Evolutionary conservation across 2,888 invertebrate genomes (phyloP), one percentile per base, ranked within the genome.

Genomic region (Acleris holmiana): DNA sequence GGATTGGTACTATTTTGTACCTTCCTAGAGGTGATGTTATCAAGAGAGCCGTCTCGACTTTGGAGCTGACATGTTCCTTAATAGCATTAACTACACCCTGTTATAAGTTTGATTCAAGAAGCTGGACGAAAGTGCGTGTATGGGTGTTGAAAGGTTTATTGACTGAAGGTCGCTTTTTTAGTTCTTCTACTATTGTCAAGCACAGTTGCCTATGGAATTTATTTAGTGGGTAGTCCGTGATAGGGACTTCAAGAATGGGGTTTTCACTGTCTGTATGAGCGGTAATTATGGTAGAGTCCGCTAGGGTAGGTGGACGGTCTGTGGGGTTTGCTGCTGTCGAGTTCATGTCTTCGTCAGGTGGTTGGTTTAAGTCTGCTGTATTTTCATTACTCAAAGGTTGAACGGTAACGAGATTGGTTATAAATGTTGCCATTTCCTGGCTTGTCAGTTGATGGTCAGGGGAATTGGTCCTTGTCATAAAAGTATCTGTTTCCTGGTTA

Each of bases 21-120:
- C 2, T 21, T 2, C 3, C 21, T 3, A 21, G 3, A 21, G 21
- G 21, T 21, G 21, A 3, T 3, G 21, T 21, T 2, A 21, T 21
- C 3, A 21, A 21, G 2, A 21, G 3, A 21, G 21, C 21, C 3
- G 21, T 21, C 3, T 21, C 3, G 2, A 21, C 21, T 54, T 66
- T 68, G 0, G 66, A 60, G 21, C 54, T 62, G 0, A 68, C 63
- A 17, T 44, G 57, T 47, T 68, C 63, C 18, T 68, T 68, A 2
- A 68, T 41, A 0, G 66, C 62, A 10, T 56, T 66, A 15, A 66
- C 35, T 18, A 68, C 23, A 35, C 62, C 58, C 10, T 13, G 15
- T 35, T 47, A 47, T 15, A 56, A n/a, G 46, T 56, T 47, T 4
- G 18, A 5, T 1, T 18, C 17, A 13, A 29, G 29, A 18, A 56